Evolutionary conservation across 1,140 invertebrate genomes (phyloP).

Genomic region (Megathymus violae): DNA sequence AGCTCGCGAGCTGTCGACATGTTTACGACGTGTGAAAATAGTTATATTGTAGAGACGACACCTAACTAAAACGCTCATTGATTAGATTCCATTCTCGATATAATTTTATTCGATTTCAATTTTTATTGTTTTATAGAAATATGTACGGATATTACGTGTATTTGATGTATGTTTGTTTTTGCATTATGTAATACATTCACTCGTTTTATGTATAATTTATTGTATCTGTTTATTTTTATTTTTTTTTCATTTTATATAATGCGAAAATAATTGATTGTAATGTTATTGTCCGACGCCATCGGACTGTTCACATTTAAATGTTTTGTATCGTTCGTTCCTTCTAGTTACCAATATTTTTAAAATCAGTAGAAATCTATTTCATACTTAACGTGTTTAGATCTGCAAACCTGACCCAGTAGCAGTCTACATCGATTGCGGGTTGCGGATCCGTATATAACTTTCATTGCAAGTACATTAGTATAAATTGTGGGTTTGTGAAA

Average conservation of each 20-base stretch:
- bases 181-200: constrained; percentile 44
- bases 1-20: too few relatives aligned
- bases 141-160: constrained; percentile 46
- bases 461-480: constrained; percentile 13
- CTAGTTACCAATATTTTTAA: constrained; percentile 47
- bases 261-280: constrained; percentile 48
- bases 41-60: background rate
- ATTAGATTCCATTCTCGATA: constrained; percentile 21
- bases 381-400: constrained; percentile 24
- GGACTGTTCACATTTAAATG: constrained; percentile 1
- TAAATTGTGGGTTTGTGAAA: constrained; percentile 11
- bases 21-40: constrained; percentile 1
- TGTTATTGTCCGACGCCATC: constrained; percentile 34
- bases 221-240: constrained; percentile 42
- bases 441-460: background rate
- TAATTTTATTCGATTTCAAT: constrained; percentile 34
- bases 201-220: constrained; percentile 60
- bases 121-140: constrained; percentile 37
- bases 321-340: constrained; percentile 36
- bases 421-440: constrained; percentile 5
- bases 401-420: constrained; percentile 13
- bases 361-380: constrained; percentile 29
- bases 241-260: constrained; percentile 54
- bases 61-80: constrained; percentile 17
- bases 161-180: constrained; percentile 42